Evolutionary conservation across 2,888 invertebrate genomes (phyloP), one percentile per base, ranked within the genome.

Genomic region (Exephanes ischioxanthus): DNA sequence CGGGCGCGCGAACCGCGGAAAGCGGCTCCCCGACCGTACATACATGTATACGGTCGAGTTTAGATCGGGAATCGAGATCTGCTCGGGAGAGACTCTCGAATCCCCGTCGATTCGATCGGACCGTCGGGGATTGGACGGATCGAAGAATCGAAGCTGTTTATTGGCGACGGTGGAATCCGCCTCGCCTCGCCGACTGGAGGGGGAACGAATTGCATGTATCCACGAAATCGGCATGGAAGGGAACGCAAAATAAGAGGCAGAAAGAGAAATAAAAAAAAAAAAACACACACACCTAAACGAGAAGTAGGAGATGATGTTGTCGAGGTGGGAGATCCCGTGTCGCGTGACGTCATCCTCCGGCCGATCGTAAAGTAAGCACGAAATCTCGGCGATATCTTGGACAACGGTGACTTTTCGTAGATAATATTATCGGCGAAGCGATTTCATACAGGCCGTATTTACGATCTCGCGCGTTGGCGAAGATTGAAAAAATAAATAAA

Each of bases 71-170:
- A 80, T 53, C 51, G 72, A 41, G 71, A 66, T 45, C 22, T 26
- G 55, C 66, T 26, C 16, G 37, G 45, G 66, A 66, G 70, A 77
- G 48, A 48, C 75, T 58, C 76, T 55, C 71, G 81, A 81, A 78
- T 73, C 83, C 81, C 81, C 76, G 55, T 58, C 84, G 72, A 67
- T 77, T 79, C 55, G 58, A 73, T 77, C 72, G 33, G 58, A 48
- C 37, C 33, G 71, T 66, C 67, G 9, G 19, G 6, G 55, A 86
- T 83, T 78, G 73, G 83, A 80, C 80, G 80, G 55, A 83, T 73
- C 80, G 70, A 75, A 55, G 77, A 70, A 78, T 80, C 85, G 70
- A 73, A 73, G 77, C 66, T 26, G 77, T 86, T 80, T 78, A 86
- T 83, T 86, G 83, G 80, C 51, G 75, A 72, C 55, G 45, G 11